These are phyloP conservation scores for Coendou prehensilis DNA, from an alignment of 2,797 vertebrate species.

Conservation along the genomic window DNA sequence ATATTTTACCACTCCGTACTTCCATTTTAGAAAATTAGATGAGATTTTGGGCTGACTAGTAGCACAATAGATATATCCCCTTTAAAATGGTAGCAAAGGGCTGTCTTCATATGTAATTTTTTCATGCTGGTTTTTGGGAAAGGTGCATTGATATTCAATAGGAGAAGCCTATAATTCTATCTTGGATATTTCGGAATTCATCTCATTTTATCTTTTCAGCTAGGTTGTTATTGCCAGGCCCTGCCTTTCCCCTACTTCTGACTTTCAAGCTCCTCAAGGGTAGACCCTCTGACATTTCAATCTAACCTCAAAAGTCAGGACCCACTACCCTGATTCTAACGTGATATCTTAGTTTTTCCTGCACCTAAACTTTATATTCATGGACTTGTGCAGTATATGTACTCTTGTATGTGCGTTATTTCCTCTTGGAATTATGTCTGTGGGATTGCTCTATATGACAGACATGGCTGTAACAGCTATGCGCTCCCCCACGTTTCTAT, in stretches of 20 bases:
- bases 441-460: neutral
- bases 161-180: neutral
- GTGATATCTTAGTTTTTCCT: neutral
- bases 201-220: neutral
- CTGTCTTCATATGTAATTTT: neutral
- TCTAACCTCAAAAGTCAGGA: neutral
- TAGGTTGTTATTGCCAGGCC: neutral
- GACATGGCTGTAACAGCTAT: neutral
- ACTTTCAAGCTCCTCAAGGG: neutral
- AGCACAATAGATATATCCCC: neutral
- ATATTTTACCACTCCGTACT: neutral
- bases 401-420: neutral
- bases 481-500: neutral
- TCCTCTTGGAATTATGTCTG: neutral
- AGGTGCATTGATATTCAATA: neutral
- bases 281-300: neutral
- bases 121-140: neutral
- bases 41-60: neutral
- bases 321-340: neutral
- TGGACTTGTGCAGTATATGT: neutral
- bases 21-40: neutral
- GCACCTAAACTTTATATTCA: neutral
- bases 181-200: neutral
- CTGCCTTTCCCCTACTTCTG: neutral
- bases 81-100: constrained; percentile 30